phyloP scores from a whole-genome alignment of 1,140 invertebrate genomes.

The Drosophila obscura region DNA sequence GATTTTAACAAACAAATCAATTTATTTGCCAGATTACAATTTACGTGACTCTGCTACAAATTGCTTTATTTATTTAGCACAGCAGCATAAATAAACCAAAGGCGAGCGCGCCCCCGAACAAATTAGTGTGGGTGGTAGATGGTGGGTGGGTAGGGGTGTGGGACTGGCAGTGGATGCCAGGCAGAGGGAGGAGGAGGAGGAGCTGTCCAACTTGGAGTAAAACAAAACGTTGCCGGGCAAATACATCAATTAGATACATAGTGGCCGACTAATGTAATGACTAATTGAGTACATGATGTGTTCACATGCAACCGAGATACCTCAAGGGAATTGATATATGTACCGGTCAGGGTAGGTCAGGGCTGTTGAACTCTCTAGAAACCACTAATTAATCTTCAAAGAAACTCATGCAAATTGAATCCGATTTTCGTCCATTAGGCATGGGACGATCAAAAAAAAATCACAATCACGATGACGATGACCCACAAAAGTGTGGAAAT shows the following conservation, averaged over 20 bases:
- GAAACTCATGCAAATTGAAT: no score
- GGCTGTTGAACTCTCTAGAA: no score
- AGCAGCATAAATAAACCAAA: conserved; percentile 33
- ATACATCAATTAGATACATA: conserved; percentile 54
- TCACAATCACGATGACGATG: neutral
- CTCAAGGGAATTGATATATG: no score
- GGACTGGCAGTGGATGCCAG: neutral
- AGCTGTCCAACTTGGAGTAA: neutral
- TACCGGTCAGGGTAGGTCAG: no score
- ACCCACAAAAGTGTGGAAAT: conserved; percentile 14
- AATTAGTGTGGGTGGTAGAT: no score
- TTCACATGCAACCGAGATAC: conserved; percentile 36
- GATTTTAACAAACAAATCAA: conserved; percentile 73
- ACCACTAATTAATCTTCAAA: no score
- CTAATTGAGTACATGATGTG: conserved; percentile 57
- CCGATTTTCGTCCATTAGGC: no score
- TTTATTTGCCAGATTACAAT: conserved; percentile 75
- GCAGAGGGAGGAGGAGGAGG: neutral
- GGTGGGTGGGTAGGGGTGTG: no score
- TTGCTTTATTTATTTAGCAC: conserved; percentile 71
- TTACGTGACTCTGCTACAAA: conserved; percentile 75
- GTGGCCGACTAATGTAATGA: conserved; percentile 53
- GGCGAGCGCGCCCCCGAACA: neutral
- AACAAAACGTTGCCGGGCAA: conserved; percentile 54
- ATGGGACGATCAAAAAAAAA: neutral